These are phyloP conservation scores for Copsychus sechellarum DNA, from an alignment of 2,113 vertebrate species.

Conservation along the genomic window DNA sequence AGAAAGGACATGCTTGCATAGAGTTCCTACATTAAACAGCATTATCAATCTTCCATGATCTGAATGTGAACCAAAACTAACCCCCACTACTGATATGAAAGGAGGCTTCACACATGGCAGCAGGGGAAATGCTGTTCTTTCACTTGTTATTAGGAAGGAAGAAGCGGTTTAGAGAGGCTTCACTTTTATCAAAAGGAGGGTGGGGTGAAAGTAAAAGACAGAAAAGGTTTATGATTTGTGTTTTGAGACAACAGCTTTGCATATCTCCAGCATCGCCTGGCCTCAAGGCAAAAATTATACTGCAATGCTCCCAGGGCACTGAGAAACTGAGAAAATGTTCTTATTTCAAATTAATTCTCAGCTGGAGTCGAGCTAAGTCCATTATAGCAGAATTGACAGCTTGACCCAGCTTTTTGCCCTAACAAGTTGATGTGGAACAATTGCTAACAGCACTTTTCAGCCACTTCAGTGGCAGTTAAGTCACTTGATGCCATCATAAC, in stretches of 20 bases:
- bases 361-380: not conserved
- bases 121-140: fast-evolving
- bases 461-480: not conserved
- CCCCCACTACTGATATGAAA: not conserved
- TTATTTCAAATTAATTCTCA: not conserved
- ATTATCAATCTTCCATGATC: not conserved
- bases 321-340: not conserved
- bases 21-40: not conserved
- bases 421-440: not conserved
- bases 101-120: not conserved
- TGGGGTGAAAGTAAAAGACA: not conserved
- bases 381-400: not conserved
- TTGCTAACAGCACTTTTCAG: not conserved
- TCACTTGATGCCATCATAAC: not conserved
- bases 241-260: not conserved
- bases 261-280: not conserved
- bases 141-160: not conserved
- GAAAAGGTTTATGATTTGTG: not conserved
- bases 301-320: not conserved
- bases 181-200: not conserved
- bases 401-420: not conserved
- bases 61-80: not conserved
- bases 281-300: not conserved
- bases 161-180: not conserved
- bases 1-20: not conserved